A percentile compares a stretch with the other conserved stretches of the same genome.
Evolutionary conservation across 2,113 vertebrate genomes (phyloP).

Genomic region (Apaloderma vittatum): DNA sequence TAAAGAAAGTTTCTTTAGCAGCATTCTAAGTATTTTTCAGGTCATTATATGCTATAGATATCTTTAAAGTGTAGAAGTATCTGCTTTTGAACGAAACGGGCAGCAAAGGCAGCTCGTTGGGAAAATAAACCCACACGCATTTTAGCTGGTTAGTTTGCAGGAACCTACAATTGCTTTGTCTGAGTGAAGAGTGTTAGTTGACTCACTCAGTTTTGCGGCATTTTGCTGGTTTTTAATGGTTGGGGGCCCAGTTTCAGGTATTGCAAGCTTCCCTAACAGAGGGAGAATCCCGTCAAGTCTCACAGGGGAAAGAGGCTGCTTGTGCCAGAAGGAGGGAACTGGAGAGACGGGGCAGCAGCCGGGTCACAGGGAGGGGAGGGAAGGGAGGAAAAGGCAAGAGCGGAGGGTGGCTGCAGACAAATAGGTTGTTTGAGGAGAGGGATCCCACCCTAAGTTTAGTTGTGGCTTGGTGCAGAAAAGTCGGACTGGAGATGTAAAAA

Average conservation of each 20-base stretch:
- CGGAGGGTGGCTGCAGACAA: not conserved
- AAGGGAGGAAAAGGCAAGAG: not conserved
- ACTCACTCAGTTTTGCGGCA: not conserved
- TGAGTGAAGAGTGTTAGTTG: not conserved
- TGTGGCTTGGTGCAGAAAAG: not conserved
- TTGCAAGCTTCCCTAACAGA: not conserved
- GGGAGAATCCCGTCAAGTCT: not conserved
- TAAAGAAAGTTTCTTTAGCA: not conserved
- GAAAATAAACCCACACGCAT: not conserved
- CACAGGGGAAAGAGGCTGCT: not conserved
- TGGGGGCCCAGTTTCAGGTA: not conserved
- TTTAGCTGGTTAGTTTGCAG: not conserved
- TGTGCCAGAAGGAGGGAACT: not conserved
- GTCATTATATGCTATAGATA: not conserved
- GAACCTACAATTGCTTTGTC: not conserved
- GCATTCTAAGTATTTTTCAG: not conserved
- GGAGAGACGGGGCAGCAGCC: not conserved
- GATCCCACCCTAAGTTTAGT: not conserved
- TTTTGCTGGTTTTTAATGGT: not conserved
- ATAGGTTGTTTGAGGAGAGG: not conserved
- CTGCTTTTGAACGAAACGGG: not conserved
- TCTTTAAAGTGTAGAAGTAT: not conserved
- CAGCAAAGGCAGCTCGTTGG: not conserved
- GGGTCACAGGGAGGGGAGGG: fast-evolving
- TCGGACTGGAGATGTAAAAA: not conserved